A percentile compares a stretch with the other conserved stretches of the same genome.
Conservation (phyloP, 2,797 vertebrate genomes). For the Chaetodon trifasciatus region DNA sequence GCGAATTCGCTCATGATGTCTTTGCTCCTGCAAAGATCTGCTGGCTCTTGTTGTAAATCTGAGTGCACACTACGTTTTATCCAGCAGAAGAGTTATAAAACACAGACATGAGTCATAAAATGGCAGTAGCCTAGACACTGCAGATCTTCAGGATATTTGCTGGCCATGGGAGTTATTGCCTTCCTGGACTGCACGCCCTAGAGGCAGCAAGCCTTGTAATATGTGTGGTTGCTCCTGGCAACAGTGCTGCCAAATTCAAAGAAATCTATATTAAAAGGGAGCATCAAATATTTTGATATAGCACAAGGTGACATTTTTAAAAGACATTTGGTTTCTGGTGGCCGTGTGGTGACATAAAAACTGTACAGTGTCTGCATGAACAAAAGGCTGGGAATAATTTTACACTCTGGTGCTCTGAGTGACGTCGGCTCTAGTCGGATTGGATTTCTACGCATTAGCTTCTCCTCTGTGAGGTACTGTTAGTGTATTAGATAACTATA, state of each 20-base stretch:
- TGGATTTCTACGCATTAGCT: conserved; percentile 19
- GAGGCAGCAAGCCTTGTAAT: conserved; percentile 69
- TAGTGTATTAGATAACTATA: background rate
- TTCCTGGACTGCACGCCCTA: conserved; percentile 62
- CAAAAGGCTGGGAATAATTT: conserved; percentile 19
- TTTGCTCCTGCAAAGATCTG: conserved; percentile 37
- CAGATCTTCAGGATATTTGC: conserved; percentile 71
- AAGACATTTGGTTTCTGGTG: conserved; percentile 19
- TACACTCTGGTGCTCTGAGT: background rate
- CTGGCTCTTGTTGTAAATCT: conserved; percentile 29
- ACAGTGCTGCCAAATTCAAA: conserved; percentile 62
- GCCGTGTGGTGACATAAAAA: conserved; percentile 18
- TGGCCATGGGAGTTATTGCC: conserved; percentile 72
- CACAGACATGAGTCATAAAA: conserved; percentile 71
- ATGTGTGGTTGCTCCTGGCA: conserved; percentile 76
- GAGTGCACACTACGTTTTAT: conserved; percentile 41
- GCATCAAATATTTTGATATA: conserved; percentile 32
- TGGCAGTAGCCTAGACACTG: conserved; percentile 63
- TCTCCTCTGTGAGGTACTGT: background rate
- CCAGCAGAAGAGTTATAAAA: conserved; percentile 64
- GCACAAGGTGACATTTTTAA: conserved; percentile 21
- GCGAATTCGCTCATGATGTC: background rate
- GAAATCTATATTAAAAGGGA: conserved; percentile 57
- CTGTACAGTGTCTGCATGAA: background rate
- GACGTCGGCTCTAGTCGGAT: background rate